Base-by-base conservation (phyloP, 2,888 invertebrate genomes). In the Incurvaria masculella region DNA sequence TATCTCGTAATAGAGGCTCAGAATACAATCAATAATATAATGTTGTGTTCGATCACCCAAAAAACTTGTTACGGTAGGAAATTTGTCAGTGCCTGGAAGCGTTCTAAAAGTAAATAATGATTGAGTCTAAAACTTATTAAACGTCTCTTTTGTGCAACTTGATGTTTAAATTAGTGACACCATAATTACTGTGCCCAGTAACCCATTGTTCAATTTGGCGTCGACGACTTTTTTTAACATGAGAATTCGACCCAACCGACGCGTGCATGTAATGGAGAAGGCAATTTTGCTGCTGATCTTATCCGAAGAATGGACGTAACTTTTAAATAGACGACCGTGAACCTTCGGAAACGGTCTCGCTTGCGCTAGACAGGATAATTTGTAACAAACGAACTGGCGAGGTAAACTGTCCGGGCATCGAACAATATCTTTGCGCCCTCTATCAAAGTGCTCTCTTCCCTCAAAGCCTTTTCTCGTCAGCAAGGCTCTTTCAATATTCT, bases 121-220 rank as follows among this genome's bases (percentile, higher is more conserved):
- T 61, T 60, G 59, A 62, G 20, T 18, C 16, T 23, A 44, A n/a
- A 17, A 40, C 23, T 16, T 20, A 2, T 6, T 33, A 2, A 44
- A 64, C 62, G 63, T 63, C 61, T 61, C 57, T 57, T 55, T 60
- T 51, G 54, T 56, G 59, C 60, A 58, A 63, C 64, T 66, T 67
- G 69, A 69, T 68, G 64, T 63, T 65, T 66, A 68, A 69, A 68
- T 67, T 60, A 62, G 61, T 62, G 67, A 69, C 64, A 63, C 57
- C 56, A 61, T 70, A 69, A 69, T 68, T 61, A 58, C 55, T 63
- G 63, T 65, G 61, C 21, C 61, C 61, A 65, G 62, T 63, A 61
- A 59, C 58, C 63, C 63, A 67, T 71, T 72, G 69, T 69, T 68
- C 11, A 33, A 33, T 14, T 33, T 33, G 11, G 3, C 23, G 5